Base-by-base conservation (phyloP, 1,140 invertebrate species). In the Eriosoma lanigerum region DNA sequence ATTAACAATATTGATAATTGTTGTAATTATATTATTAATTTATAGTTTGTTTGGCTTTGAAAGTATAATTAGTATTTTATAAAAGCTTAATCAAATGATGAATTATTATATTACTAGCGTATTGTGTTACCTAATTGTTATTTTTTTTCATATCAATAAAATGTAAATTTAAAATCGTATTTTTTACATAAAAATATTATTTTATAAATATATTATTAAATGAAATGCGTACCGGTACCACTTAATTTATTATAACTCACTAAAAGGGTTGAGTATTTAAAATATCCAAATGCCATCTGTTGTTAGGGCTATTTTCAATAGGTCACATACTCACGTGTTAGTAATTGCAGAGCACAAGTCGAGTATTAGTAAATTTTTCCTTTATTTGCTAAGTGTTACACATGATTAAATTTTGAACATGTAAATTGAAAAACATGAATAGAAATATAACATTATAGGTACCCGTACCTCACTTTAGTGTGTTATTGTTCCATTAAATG, bases 221-320 rank as follows among this genome's bases (percentile, higher is more conserved):
- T 21, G 38, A 68, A 68, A 46, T 5, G 38, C 2, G n/a, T 68
- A 48, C 10, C 9, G 13, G 13, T 15, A 46, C 21, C 64, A 24
- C 64, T 46, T 44, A 13, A 70, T 70, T 70, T 50, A 70, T 70
- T 10, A 70, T 21, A 48, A 12, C 24, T 70, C 46, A 19, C 21
- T 68, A n/a, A 46, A 70, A 70, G 46, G 21, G 44, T 70, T 50
- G 8, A 50, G 4, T 70, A 15, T 50, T 50, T 10, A 9, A 29
- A 48, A 50, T 50, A 8, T 70, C 15, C 66, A 50, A 70, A 44
- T 17, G 24, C 64, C 32, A 70, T 70, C 66, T 70, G 66, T 12
- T 44, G 15, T 70, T 17, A 19, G 26, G 48, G 21, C 9, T 24
- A 2, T 10, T 26, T 70, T 50, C 21, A 70, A 70, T 50, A 46